A percentile compares a stretch with the other conserved stretches of the same genome.
phyloP scores from a whole-genome alignment of 1,140 invertebrate genomes.

The Drosophila murphyi region DNA sequence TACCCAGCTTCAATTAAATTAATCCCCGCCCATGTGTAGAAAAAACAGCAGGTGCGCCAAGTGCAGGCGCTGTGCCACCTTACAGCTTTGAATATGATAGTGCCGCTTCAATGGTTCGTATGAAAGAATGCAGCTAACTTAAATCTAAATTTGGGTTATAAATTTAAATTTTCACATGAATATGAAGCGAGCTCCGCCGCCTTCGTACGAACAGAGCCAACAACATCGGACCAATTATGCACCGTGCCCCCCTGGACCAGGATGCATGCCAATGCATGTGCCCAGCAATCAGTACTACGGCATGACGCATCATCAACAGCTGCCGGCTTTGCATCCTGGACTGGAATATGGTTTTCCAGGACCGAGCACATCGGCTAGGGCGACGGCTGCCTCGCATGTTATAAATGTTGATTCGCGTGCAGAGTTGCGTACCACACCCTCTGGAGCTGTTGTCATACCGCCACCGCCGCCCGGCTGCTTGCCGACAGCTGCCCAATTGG shows the following conservation, averaged over 20 bases:
- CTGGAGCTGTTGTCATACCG: conserved; percentile 66
- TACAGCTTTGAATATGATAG: conserved; percentile 43
- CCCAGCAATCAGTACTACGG: conserved; percentile 68
- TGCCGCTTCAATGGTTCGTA: conserved; percentile 56
- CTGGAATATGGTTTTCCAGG: conserved; percentile 44
- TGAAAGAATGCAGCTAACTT: not conserved
- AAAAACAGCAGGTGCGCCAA: conserved; percentile 13
- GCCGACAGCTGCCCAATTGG: conserved; percentile 75
- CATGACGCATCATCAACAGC: conserved; percentile 68
- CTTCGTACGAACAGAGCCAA: conserved; percentile 77
- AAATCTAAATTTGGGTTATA: not conserved
- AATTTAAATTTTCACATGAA: conserved; percentile 1
- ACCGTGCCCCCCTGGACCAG: conserved; percentile 17
- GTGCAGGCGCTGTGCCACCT: conserved; percentile 19
- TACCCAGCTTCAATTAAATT: not conserved
- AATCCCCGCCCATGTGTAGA: conserved; percentile 6
- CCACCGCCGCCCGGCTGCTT: conserved; percentile 78
- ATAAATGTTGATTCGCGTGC: conserved; percentile 66
- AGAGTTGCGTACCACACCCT: conserved; percentile 55
- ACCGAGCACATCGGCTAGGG: conserved; percentile 60
- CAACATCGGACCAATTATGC: conserved; percentile 16
- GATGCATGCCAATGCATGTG: conserved; percentile 16
- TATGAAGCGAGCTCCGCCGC: conserved; percentile 68
- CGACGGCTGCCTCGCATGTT: conserved; percentile 48
- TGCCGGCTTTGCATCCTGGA: conserved; percentile 42